phyloP scores from a whole-genome alignment of 2,888 invertebrate genomes.

The Crepidodera aurea region DNA sequence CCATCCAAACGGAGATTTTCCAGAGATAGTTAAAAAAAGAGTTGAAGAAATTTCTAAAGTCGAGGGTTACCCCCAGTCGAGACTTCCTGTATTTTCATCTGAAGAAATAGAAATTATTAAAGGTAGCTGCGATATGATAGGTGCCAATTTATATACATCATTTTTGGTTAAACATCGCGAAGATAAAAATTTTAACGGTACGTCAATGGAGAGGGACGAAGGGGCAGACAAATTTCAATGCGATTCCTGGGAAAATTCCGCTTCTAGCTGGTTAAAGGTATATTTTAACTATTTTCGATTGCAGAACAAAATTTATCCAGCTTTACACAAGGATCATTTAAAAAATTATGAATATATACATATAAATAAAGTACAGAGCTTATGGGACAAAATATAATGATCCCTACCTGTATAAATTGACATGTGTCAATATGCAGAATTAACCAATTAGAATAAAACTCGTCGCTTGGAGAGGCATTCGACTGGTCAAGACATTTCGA shows the following conservation, averaged over 20 bases:
- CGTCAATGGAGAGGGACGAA: constrained; percentile 70
- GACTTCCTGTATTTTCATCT: constrained; percentile 36
- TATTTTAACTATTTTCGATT: no score
- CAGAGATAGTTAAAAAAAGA: constrained; percentile 39
- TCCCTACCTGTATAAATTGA: no score
- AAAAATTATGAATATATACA: no score
- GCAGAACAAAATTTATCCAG: no score
- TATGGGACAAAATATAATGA: no score
- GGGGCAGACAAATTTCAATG: constrained; percentile 67
- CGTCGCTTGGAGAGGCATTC: no score
- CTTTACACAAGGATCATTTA: no score
- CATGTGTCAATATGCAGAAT: no score
- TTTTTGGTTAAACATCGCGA: constrained; percentile 35
- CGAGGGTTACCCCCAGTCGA: constrained; percentile 41
- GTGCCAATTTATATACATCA: constrained; percentile 40
- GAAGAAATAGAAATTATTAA: constrained; percentile 35
- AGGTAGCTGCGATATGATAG: constrained; percentile 44
- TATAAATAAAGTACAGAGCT: no score
- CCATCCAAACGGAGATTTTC: constrained; percentile 45
- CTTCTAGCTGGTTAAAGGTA: constrained; percentile 42
- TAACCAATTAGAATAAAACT: no score
- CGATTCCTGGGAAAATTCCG: constrained; percentile 66
- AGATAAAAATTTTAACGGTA: constrained; percentile 49
- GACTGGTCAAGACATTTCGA: no score
- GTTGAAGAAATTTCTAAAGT: constrained; percentile 36